These are phyloP conservation scores for Acromyrmex heyeri DNA, from an alignment of 1,140 invertebrate species.

Conservation along the genomic window DNA sequence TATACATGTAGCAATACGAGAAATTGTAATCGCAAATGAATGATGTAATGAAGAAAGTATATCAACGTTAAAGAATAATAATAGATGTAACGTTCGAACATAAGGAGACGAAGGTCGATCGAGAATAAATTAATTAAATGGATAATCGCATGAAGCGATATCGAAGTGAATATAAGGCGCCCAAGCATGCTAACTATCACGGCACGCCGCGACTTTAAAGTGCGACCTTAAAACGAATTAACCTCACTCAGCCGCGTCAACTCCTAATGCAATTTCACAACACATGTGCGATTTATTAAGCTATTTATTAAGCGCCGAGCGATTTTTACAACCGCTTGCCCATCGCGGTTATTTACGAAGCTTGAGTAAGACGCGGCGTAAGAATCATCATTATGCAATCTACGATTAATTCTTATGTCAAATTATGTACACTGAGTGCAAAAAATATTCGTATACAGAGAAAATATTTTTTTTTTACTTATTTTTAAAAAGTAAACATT, in stretches of 20 bases:
- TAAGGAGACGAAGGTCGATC: conserved; percentile 27
- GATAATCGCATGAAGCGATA: conserved; percentile 34
- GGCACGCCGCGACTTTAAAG: conserved; percentile 63
- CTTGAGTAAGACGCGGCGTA: neutral
- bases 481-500: no score
- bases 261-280: conserved; percentile 72
- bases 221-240: conserved; percentile 76
- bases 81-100: neutral
- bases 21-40: conserved; percentile 16
- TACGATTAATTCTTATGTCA: conserved; percentile 9
- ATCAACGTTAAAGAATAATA: neutral
- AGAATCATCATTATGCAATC: conserved; percentile 38
- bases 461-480: no score
- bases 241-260: conserved; percentile 71
- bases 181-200: conserved; percentile 31
- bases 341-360: conserved; percentile 52
- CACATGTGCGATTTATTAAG: conserved; percentile 64
- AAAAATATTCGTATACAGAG: no score
- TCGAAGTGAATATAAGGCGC: neutral
- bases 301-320: conserved; percentile 45
- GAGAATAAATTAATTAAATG: conserved; percentile 57
- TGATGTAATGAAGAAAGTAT: neutral
- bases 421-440: neutral
- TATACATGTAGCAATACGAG: neutral
- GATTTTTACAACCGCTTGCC: conserved; percentile 63